Evolutionary conservation across 2,888 invertebrate genomes (phyloP).

Genomic region (Teinopalpus imperialis): DNA sequence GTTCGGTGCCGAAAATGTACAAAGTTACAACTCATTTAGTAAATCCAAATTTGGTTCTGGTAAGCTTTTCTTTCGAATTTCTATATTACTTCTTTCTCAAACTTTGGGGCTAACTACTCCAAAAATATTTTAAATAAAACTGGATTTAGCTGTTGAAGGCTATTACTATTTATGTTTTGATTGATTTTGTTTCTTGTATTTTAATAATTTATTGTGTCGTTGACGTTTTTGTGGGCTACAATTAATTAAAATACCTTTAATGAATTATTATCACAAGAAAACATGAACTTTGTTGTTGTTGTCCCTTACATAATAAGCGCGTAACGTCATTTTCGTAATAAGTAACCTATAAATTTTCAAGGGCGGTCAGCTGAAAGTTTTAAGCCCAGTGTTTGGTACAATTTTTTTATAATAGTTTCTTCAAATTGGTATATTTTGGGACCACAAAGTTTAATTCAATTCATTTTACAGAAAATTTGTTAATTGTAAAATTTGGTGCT

Average conservation of each 20-base stretch:
- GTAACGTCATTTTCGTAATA: constrained; percentile 57
- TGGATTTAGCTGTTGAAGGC: not conserved
- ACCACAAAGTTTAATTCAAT: too few species aligned
- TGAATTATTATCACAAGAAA: constrained; percentile 34
- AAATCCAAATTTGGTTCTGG: constrained; percentile 68
- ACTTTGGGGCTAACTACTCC: too few species aligned
- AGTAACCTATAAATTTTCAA: constrained; percentile 58
- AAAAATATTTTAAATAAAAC: constrained; percentile 4
- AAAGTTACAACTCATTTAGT: constrained; percentile 70
- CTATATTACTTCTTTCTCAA: too few species aligned
- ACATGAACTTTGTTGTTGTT: constrained; percentile 51
- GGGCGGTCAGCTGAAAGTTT: constrained; percentile 18
- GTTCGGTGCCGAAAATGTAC: constrained; percentile 74
- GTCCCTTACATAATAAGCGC: constrained; percentile 71
- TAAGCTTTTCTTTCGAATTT: constrained; percentile 41
- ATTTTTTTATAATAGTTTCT: too few species aligned
- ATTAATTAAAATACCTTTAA: too few species aligned
- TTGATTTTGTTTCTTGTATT: not conserved
- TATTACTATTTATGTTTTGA: constrained; percentile 5
- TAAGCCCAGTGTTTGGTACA: too few species aligned
- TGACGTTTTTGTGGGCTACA: too few species aligned
- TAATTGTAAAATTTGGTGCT: too few species aligned
- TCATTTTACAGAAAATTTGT: too few species aligned
- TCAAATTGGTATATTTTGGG: too few species aligned
- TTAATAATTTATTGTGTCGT: constrained; percentile 31